Conservation (phyloP, 64 coral and sea anemone species). For the Stichodactyla helianthus region DNA sequence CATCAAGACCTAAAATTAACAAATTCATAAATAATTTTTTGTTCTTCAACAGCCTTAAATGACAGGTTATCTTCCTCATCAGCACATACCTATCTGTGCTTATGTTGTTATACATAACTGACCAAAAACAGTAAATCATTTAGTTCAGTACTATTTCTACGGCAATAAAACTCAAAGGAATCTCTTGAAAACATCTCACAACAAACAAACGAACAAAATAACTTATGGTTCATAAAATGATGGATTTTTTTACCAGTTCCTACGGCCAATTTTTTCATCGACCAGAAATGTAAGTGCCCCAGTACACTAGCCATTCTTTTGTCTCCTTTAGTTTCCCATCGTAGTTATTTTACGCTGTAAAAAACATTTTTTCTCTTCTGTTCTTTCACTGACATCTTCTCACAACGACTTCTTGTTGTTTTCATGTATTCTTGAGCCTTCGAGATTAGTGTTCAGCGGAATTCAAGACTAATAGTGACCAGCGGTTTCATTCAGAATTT, state of each 20-base stretch:
- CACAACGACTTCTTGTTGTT: slow-evolving; percentile 8
- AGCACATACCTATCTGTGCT: no score
- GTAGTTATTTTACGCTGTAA: not conserved
- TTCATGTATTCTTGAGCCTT: not conserved
- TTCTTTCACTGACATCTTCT: not conserved
- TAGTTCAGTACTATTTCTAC: no score
- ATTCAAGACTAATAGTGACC: not conserved
- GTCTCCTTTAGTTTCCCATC: not conserved
- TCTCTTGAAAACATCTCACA: not conserved
- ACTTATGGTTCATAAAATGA: not conserved
- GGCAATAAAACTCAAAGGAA: no score
- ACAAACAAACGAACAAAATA: no score
- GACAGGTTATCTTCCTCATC: no score
- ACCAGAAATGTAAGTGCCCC: slow-evolving; percentile 55
- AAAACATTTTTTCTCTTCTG: not conserved
- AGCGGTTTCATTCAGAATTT: not conserved
- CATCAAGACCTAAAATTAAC: slow-evolving; percentile 36
- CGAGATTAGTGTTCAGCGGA: not conserved
- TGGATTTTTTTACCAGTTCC: slow-evolving; percentile 14
- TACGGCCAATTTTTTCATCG: slow-evolving; percentile 34
- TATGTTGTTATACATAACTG: no score
- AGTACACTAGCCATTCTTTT: slow-evolving; percentile 53
- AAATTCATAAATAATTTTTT: not conserved
- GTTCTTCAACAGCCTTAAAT: no score
- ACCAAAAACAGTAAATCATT: no score